Evolutionary conservation across 2,797 vertebrate species (phyloP).

Genomic region (Mus caroli): DNA sequence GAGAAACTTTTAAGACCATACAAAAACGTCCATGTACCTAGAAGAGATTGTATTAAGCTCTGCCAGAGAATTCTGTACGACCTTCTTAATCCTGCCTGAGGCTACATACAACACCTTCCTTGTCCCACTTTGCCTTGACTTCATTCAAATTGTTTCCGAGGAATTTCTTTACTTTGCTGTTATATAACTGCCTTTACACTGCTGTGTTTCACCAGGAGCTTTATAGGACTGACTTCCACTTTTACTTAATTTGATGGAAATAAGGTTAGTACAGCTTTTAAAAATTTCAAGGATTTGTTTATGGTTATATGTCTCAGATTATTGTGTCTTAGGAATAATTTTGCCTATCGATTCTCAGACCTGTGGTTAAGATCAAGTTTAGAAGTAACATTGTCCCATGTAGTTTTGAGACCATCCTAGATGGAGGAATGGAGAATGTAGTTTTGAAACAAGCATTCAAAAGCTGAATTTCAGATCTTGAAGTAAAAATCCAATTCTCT

Average conservation of each 20-base stretch:
- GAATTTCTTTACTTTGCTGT: not conserved
- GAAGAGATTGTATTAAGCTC: constrained; percentile 7
- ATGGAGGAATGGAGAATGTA: not conserved
- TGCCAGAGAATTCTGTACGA: not conserved
- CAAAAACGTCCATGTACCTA: not conserved
- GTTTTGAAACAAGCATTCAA: constrained; percentile 34
- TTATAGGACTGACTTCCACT: constrained; percentile 2
- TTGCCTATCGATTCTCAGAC: not conserved
- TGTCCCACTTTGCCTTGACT: not conserved
- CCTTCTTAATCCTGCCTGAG: not conserved
- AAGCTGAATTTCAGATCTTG: constrained; percentile 42
- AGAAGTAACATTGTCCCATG: constrained; percentile 46
- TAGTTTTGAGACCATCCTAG: constrained; percentile 13
- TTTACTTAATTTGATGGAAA: constrained; percentile 50
- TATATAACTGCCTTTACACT: not conserved
- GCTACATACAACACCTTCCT: not conserved
- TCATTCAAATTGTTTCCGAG: not conserved
- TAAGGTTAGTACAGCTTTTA: constrained; percentile 37
- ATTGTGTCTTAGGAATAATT: not conserved
- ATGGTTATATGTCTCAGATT: not conserved
- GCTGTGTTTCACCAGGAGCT: constrained; percentile 22
- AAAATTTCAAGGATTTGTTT: constrained; percentile 22
- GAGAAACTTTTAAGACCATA: not conserved
- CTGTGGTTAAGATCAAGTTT: not conserved
- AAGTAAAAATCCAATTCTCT: constrained; percentile 10